phyloP scores from a whole-genome alignment of 2,113 vertebrate species.

The Poeciliopsis occidentalis region DNA sequence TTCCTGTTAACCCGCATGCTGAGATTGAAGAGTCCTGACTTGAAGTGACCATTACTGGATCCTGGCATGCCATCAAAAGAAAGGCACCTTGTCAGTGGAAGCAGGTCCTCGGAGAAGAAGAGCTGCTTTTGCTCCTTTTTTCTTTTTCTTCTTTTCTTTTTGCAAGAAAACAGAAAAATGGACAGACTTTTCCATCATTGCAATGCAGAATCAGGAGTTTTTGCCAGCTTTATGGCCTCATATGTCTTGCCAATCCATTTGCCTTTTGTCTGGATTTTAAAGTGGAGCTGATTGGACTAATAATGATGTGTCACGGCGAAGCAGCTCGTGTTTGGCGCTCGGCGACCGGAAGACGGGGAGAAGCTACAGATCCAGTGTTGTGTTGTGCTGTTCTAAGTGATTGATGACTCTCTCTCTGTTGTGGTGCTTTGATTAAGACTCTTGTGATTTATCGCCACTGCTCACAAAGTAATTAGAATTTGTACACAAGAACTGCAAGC shows the following conservation, averaged over 20 bases:
- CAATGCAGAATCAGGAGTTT: slow-evolving; percentile 16
- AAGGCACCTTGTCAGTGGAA: slow-evolving; percentile 7
- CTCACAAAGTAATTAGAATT: slow-evolving; percentile 78
- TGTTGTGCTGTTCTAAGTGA: slow-evolving; percentile 69
- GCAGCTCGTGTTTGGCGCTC: slow-evolving; percentile 42
- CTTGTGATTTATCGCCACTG: slow-evolving; percentile 77
- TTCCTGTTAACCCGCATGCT: slow-evolving; percentile 30
- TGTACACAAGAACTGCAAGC: slow-evolving; percentile 32
- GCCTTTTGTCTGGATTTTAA: slow-evolving; percentile 54
- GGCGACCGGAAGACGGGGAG: slow-evolving; percentile 46
- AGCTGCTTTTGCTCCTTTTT: background rate
- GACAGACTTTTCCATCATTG: background rate
- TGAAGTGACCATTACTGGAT: slow-evolving; percentile 33
- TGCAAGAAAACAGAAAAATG: slow-evolving; percentile 4
- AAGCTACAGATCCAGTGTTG: slow-evolving; percentile 47
- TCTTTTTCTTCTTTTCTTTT: no score
- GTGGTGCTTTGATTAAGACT: slow-evolving; percentile 78
- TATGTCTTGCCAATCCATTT: slow-evolving; percentile 58
- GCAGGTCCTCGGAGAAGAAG: slow-evolving; percentile 11
- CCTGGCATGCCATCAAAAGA: slow-evolving; percentile 24
- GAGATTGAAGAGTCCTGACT: slow-evolving; percentile 32
- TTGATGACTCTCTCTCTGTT: slow-evolving; percentile 76
- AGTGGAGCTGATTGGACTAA: slow-evolving; percentile 69
- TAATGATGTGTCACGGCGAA: slow-evolving; percentile 58
- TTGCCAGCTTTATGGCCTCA: slow-evolving; percentile 37